Evolutionary conservation across 2,797 vertebrate genomes (phyloP), one percentile per base, ranked within the genome.

Genomic region (Semotilus atromaculatus): DNA sequence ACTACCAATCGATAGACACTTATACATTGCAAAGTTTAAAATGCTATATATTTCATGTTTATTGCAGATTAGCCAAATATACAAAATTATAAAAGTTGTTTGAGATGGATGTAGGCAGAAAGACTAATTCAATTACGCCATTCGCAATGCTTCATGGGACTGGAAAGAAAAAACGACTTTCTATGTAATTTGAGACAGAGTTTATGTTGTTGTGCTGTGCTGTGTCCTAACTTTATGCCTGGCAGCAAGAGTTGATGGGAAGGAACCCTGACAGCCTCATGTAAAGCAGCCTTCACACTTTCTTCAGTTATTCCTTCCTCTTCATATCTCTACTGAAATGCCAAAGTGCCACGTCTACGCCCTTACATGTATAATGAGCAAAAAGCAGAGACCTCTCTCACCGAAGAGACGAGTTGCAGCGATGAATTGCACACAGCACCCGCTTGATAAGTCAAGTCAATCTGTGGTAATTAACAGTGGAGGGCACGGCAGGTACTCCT

Each of bases 391-490:
- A 62, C 62, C 83, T 85, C 86, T 85, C 67, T 21, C 60, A 64
- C 80, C 64, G 74, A 74, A 21, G 48, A 87, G 83, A 72, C 36
- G 55, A 87, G 71, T 38, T 82, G 43, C 77, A 34, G 83, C 88
- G 86, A 89, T 85, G 88, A 88, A 68, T 82, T 51, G 74, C 72
- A 82, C 72, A 60, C 84, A 76, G 88, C 87, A 77, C 75, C 74
- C 80, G 84, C 87, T 90, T 86, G 86, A 89, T 88, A 89, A 88
- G 88, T 86, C 85, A 87, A 90, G 89, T 90, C 89, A 87, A 88
- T 90, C 89, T 90, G 88, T 82, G 88, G 87, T 90, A 90, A 90
- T 90, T 90, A 90, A 88, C 86, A 89, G 79, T 31, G 38, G 82
- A 84, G 80, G 74, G 67, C 80, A 43, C 73, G 43, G 77, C 60